These are phyloP conservation scores for Actenoides lindsayi DNA, from an alignment of 2,113 vertebrate genomes.

Conservation along the genomic window DNA sequence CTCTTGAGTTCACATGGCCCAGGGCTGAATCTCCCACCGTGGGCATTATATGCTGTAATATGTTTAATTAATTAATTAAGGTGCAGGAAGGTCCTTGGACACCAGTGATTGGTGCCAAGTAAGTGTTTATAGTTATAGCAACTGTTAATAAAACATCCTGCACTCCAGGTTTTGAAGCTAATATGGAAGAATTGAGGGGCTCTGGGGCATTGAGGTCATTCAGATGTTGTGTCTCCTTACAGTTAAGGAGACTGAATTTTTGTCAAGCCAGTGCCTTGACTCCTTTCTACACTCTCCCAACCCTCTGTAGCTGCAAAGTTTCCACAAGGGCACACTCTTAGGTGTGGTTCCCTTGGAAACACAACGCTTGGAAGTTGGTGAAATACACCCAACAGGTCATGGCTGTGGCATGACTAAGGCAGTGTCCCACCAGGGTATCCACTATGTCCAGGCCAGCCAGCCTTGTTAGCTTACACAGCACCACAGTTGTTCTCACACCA, in stretches of 20 bases:
- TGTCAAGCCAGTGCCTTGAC: background rate
- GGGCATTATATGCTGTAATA: background rate
- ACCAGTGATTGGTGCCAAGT: background rate
- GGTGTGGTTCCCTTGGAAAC: background rate
- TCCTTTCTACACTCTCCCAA: background rate
- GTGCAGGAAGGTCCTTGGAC: background rate
- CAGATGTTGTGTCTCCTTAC: background rate
- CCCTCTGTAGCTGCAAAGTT: background rate
- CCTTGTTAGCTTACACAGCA: background rate
- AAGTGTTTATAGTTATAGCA: background rate
- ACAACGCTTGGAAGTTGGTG: background rate
- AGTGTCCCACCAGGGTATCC: background rate
- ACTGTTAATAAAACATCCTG: background rate
- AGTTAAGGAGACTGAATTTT: background rate
- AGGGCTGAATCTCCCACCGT: background rate
- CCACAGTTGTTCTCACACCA: background rate
- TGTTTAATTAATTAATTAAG: conserved; percentile 23
- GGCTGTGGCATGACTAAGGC: background rate
- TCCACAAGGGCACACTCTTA: background rate
- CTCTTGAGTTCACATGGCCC: background rate
- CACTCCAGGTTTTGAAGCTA: background rate
- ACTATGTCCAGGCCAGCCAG: background rate
- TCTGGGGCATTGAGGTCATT: background rate
- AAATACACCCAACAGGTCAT: background rate
- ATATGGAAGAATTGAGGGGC: background rate